Evolutionary conservation across 2,888 invertebrate genomes (phyloP), one percentile per base, ranked within the genome.

Genomic region (Stegana nigrithorax): DNA sequence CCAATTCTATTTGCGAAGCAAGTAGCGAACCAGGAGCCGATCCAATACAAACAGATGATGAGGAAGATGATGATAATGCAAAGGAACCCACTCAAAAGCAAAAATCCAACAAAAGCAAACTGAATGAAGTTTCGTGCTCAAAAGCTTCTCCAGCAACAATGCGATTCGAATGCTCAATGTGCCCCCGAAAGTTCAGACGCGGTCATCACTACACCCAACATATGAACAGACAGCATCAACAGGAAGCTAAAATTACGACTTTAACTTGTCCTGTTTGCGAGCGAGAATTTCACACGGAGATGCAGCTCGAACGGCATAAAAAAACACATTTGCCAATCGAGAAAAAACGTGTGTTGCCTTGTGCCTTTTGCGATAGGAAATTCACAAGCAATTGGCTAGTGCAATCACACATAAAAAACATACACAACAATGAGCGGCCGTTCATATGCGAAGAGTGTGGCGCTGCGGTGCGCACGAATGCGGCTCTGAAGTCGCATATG

Each of bases 371-470:
- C 62, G 81, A 82, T 27, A 83, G 81, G 62, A 80, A 77, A 50
- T 84, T 83, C 23, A 75, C 76, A n/a, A 81, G 75, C 12, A 64
- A 62, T 26, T 67, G 67, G 8, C 73, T 72, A 8, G 73, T 82
- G 4, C 73, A 81, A 32, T 67, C 72, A 0, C 83, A 84, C 39
- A 71, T 80, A 4, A 81, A 81, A 47, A 74, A 80, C 5, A 79
- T 83, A 56, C 85, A 86, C 44, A 78, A 79, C 27, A 83, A 83
- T 10, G 84, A 85, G 26, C 80, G 86, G 14, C 86, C 86, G 0
- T 87, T 86, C 67, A 86, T 87, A 23, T 88, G 87, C 65, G 87
- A 87, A 64, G 84, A 86, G 64, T 88, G 87, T 68, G 87, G 87
- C 0, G 81, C 86, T 36, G 83, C 85, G 6, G 87, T 87, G 50